Conservation (phyloP, 2,113 vertebrate genomes). For the Trachemys scripta region DNA sequence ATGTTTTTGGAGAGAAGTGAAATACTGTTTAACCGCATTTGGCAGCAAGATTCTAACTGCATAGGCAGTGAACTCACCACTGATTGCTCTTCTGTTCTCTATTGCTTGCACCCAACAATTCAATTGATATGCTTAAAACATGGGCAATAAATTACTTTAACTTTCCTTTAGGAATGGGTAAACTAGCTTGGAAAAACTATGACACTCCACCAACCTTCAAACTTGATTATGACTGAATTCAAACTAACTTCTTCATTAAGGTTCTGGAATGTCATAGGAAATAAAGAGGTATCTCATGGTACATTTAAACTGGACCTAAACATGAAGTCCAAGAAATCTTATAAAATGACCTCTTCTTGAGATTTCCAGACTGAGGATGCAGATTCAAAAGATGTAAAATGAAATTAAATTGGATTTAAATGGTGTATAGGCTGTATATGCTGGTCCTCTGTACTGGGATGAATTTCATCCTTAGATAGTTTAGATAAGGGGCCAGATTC, state of each 20-base stretch:
- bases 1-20: conserved; percentile 73
- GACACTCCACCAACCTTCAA: neutral
- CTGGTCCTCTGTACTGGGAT: neutral
- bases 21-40: conserved; percentile 77
- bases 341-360: neutral
- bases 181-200: conserved; percentile 13
- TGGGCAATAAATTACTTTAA: neutral
- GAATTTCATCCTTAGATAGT: neutral
- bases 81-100: conserved; percentile 62
- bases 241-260: conserved; percentile 41
- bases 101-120: conserved; percentile 43
- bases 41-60: conserved; percentile 69
- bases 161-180: neutral
- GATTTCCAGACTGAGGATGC: neutral
- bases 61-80: conserved; percentile 63
- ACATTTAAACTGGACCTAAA: conserved; percentile 11
- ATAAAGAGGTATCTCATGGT: conserved; percentile 20
- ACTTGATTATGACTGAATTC: conserved; percentile 5
- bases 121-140: neutral
- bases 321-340: conserved; percentile 6
- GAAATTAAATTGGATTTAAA: conserved; percentile 10
- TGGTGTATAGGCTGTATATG: neutral
- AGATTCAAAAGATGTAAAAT: neutral
- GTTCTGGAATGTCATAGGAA: conserved; percentile 52
- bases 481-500: neutral